These are phyloP conservation scores for Bucorvus abyssinicus DNA, from an alignment of 2,797 vertebrate species.

Conservation along the genomic window DNA sequence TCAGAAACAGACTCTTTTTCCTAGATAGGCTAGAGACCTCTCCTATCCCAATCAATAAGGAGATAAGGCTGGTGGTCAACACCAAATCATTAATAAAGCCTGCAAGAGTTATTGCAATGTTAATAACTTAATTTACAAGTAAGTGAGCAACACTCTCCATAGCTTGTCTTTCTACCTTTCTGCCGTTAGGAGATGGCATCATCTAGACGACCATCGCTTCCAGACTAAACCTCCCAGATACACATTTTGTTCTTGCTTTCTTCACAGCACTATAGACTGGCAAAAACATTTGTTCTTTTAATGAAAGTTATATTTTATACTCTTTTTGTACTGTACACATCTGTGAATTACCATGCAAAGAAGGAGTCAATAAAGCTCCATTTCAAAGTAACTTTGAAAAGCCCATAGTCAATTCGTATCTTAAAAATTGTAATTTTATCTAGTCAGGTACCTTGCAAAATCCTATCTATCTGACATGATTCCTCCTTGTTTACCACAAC, in stretches of 20 bases:
- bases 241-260: not conserved
- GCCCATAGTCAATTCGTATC: not conserved
- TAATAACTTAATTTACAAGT: not conserved
- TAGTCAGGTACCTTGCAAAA: not conserved
- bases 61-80: not conserved
- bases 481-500: not conserved
- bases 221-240: not conserved
- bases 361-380: not conserved
- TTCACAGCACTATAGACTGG: not conserved
- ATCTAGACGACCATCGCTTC: not conserved
- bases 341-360: not conserved
- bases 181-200: not conserved
- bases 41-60: accelerated
- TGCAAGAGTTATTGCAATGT: not conserved
- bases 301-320: not conserved
- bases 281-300: not conserved
- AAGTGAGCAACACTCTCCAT: not conserved
- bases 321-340: not conserved
- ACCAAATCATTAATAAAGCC: not conserved
- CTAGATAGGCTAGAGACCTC: not conserved
- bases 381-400: not conserved
- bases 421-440: not conserved
- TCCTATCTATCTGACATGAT: not conserved
- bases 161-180: not conserved
- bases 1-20: not conserved